Evolutionary conservation across 2,113 vertebrate genomes (phyloP).

Genomic region (Aptenodytes forsteri): DNA sequence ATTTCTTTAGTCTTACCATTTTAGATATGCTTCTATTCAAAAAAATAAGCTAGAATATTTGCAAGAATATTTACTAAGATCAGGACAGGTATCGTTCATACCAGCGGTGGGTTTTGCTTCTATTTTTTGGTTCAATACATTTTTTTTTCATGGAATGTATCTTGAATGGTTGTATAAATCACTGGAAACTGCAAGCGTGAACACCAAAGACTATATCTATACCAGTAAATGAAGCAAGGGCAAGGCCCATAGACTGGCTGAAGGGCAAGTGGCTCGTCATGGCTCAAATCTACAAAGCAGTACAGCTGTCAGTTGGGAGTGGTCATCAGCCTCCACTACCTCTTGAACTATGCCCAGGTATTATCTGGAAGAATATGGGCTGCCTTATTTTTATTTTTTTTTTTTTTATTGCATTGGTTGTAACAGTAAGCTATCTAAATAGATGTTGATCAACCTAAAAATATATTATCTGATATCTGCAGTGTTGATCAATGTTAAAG

Average conservation of each 20-base stretch:
- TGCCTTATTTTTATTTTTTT: neutral
- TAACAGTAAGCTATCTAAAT: neutral
- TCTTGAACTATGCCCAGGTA: neutral
- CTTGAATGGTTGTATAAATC: neutral
- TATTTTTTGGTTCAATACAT: neutral
- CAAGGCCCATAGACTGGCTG: accelerated
- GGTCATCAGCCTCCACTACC: neutral
- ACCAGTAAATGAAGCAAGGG: neutral
- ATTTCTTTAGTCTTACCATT: neutral
- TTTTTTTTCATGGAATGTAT: neutral
- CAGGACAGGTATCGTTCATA: neutral
- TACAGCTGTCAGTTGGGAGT: neutral
- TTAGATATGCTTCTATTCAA: neutral
- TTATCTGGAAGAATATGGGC: neutral
- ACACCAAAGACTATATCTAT: neutral
- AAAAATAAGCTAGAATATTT: neutral
- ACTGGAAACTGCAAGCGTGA: neutral
- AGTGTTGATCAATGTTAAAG: neutral
- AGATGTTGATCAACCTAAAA: neutral
- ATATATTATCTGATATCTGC: neutral
- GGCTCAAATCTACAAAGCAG: neutral
- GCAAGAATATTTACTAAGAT: neutral
- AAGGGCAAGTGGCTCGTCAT: accelerated
- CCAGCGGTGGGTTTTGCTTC: neutral
- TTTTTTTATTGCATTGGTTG: neutral